phyloP scores from a whole-genome alignment of 2,888 invertebrate genomes.

The Bedellia somnulentella region DNA sequence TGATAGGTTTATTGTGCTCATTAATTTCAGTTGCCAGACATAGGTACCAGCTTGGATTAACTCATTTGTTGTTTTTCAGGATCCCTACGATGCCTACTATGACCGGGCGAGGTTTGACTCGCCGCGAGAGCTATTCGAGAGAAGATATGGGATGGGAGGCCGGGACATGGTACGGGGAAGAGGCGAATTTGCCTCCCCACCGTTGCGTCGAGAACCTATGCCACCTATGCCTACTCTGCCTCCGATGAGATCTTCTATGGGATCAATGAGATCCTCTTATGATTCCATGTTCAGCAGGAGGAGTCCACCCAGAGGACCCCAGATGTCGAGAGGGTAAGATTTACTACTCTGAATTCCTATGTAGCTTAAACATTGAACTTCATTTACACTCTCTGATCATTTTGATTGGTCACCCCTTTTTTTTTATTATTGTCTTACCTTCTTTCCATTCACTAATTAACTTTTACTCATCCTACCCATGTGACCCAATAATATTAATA shows the following conservation, averaged over 20 bases:
- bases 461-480: too few relatives aligned
- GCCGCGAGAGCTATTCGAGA: conserved; percentile 77
- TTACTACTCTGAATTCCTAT: conserved; percentile 8
- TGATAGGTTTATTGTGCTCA: background rate
- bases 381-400: too few relatives aligned
- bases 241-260: conserved; percentile 57
- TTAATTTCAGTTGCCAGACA: background rate
- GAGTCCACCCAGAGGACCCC: conserved; percentile 68
- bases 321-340: conserved; percentile 57
- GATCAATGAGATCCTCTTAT: conserved; percentile 71
- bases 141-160: conserved; percentile 70
- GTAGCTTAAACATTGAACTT: conserved; percentile 1
- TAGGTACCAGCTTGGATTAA: too few relatives aligned
- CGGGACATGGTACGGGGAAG: conserved; percentile 56
- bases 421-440: too few relatives aligned
- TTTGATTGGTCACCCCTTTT: too few relatives aligned
- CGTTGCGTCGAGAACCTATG: conserved; percentile 75
- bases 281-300: conserved; percentile 84
- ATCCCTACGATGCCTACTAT: conserved; percentile 79
- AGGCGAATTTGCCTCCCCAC: conserved; percentile 72
- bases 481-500: too few relatives aligned
- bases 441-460: too few relatives aligned
- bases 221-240: conserved; percentile 78
- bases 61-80: conserved; percentile 43
- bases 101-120: conserved; percentile 77